phyloP scores from a whole-genome alignment of 2,113 vertebrate species.

The Rattus rattus region DNA sequence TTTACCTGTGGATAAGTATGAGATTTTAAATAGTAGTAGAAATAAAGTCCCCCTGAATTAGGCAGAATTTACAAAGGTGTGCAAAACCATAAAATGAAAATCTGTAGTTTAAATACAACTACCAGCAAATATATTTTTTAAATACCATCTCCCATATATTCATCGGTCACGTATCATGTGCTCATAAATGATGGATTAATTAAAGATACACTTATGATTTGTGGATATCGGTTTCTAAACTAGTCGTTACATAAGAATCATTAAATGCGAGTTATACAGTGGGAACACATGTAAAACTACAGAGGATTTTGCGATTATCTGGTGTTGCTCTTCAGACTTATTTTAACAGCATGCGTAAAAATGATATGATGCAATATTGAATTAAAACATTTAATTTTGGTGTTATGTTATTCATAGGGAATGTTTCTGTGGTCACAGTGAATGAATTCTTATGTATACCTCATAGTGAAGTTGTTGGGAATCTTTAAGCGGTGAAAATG shows the following conservation, averaged over 20 bases:
- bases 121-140: not conserved
- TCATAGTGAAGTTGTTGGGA: slow-evolving; percentile 4
- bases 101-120: not conserved
- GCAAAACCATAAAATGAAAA: not conserved
- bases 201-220: slow-evolving; percentile 26
- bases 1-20: not conserved
- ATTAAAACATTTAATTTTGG: not conserved
- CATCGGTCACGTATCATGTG: not conserved
- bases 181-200: not conserved
- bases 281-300: slow-evolving; percentile 50
- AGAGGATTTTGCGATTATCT: not conserved
- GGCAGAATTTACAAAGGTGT: not conserved
- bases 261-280: slow-evolving; percentile 3
- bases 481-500: not conserved
- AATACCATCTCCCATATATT: not conserved
- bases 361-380: not conserved
- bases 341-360: slow-evolving; percentile 14
- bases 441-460: not conserved
- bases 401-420: not conserved
- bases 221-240: not conserved
- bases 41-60: not conserved
- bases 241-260: not conserved
- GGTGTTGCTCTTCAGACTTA: not conserved
- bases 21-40: not conserved
- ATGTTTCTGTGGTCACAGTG: not conserved